Evolutionary conservation across 2,888 invertebrate species (phyloP).

Genomic region (Stenodera caucasica): DNA sequence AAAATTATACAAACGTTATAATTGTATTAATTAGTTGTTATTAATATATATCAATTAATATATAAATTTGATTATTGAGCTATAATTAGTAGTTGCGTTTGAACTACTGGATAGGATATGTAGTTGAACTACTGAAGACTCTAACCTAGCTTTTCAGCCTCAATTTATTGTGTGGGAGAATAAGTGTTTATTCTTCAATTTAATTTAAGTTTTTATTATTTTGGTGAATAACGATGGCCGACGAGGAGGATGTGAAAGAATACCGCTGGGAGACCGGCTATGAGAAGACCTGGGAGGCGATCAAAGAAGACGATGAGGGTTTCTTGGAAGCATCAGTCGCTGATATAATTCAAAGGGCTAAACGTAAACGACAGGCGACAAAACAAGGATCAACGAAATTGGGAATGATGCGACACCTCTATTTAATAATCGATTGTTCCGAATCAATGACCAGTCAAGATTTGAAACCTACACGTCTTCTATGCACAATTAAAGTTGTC

Average conservation of each 20-base stretch:
- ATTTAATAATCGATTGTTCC: conserved; percentile 89
- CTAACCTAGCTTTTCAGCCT: too few relatives aligned
- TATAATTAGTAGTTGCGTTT: too few relatives aligned
- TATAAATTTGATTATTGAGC: too few relatives aligned
- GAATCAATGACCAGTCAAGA: conserved; percentile 94
- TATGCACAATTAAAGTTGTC: conserved; percentile 82
- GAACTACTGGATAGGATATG: too few relatives aligned
- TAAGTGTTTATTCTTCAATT: too few relatives aligned
- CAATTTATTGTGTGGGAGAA: too few relatives aligned
- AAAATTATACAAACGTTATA: too few relatives aligned
- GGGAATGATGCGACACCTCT: conserved; percentile 98
- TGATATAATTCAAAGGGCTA: conserved; percentile 88
- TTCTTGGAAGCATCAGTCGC: conserved; percentile 87
- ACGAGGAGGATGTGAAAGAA: conserved; percentile 84
- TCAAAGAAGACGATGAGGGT: conserved; percentile 95
- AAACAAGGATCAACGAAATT: conserved; percentile 79
- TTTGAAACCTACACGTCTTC: conserved; percentile 87
- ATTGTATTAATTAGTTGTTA: too few relatives aligned
- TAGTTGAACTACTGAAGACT: too few relatives aligned
- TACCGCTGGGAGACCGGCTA: conserved; percentile 96
- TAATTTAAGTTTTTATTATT: too few relatives aligned
- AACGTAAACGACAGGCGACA: conserved; percentile 73
- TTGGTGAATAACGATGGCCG: conserved; percentile 61
- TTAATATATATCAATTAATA: too few relatives aligned
- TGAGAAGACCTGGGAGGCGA: conserved; percentile 95